These are phyloP conservation scores for Lagorchestes hirsutus DNA, from an alignment of 2,797 vertebrate genomes.

Conservation along the genomic window DNA sequence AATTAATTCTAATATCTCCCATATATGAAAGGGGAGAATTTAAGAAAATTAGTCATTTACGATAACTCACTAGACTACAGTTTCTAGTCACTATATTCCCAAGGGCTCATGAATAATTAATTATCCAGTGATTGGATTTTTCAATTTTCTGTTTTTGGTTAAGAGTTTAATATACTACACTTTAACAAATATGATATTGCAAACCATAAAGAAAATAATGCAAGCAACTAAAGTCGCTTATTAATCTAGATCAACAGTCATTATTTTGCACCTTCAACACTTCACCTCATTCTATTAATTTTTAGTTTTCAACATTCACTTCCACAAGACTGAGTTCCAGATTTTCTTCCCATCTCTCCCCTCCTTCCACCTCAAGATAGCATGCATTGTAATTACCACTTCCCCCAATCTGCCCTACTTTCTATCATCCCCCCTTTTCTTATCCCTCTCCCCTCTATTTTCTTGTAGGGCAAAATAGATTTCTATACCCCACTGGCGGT, in stretches of 20 bases:
- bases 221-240: not conserved
- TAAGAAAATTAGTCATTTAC: constrained; percentile 20
- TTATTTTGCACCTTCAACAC: not conserved
- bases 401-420: no score
- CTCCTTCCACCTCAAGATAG: no score
- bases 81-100: constrained; percentile 5
- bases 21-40: constrained; percentile 5
- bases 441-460: no score
- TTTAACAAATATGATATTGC: not conserved
- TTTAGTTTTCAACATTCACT: no score
- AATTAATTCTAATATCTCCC: constrained; percentile 30
- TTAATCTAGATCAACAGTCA: not conserved
- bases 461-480: no score
- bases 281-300: no score
- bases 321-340: no score
- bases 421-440: no score
- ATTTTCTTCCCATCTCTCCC: no score
- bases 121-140: not conserved
- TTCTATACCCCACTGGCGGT: no score
- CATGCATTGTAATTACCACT: no score
- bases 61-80: not conserved
- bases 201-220: not conserved
- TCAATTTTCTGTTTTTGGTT: not conserved
- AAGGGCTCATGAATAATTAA: not conserved
- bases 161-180: not conserved